Evolutionary conservation across 2,113 vertebrate species (phyloP).

Genomic region (Martes martes): DNA sequence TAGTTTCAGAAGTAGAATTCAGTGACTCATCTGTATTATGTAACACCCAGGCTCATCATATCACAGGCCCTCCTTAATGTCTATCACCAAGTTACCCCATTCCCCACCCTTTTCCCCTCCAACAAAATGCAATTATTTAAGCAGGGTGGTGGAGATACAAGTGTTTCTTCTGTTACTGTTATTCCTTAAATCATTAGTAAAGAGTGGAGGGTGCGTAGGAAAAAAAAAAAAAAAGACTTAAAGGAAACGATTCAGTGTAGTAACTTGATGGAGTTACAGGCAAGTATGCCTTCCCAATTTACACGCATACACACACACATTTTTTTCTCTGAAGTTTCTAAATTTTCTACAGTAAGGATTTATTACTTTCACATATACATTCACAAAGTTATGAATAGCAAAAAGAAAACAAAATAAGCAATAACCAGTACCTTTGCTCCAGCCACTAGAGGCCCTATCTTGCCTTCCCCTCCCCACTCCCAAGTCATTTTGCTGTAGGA

Average conservation of each 20-base stretch:
- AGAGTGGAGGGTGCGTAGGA: not conserved
- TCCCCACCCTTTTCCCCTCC: no score
- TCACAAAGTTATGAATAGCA: not conserved
- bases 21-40: not conserved
- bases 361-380: slow-evolving; percentile 9
- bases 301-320: not conserved
- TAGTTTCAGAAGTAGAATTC: not conserved
- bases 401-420: slow-evolving; percentile 35
- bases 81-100: no score
- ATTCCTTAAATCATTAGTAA: not conserved
- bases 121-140: not conserved
- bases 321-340: not conserved
- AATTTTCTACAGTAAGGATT: slow-evolving; percentile 15
- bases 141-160: not conserved
- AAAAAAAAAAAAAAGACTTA: not conserved
- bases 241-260: not conserved
- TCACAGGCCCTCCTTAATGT: not conserved
- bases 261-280: not conserved
- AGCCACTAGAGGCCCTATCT: not conserved
- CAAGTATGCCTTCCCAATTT: not conserved
- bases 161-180: slow-evolving; percentile 16
- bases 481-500: not conserved
- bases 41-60: not conserved
- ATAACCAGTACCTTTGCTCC: not conserved
- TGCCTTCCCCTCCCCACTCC: not conserved